A percentile compares a stretch with the other conserved stretches of the same genome.
phyloP scores from a whole-genome alignment of 2,888 invertebrate genomes.

The Drosophila cyrtoloma region DNA sequence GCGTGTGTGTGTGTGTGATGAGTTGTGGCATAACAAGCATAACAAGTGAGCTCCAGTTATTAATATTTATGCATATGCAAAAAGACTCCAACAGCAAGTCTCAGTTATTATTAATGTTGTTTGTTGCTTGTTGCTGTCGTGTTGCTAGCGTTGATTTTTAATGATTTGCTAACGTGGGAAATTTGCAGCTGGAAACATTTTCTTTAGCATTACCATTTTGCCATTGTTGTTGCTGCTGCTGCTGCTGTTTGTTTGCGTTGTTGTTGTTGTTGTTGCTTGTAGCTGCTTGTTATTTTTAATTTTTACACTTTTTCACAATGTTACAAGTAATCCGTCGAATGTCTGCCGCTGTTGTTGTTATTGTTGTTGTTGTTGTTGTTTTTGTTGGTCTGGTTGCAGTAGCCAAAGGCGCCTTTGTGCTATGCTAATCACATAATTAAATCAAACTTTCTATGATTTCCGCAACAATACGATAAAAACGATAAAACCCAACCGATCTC shows the following conservation, averaged over 20 bases:
- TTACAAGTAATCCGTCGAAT: constrained; percentile 56
- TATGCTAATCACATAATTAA: constrained; percentile 78
- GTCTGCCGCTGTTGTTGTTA: constrained; percentile 18
- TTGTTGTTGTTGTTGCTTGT: constrained; percentile 48
- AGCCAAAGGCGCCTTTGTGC: constrained; percentile 66
- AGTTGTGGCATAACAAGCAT: constrained; percentile 44
- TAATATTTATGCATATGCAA: constrained; percentile 53
- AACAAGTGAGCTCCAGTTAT: constrained; percentile 42
- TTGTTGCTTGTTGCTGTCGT: constrained; percentile 33
- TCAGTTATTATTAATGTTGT: constrained; percentile 31
- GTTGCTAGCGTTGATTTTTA: constrained; percentile 62
- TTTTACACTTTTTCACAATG: constrained; percentile 72
- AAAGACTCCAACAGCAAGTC: constrained; percentile 28
- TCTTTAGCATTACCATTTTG: constrained; percentile 65
- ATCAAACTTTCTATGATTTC: constrained; percentile 78
- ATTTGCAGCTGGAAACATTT: constrained; percentile 53
- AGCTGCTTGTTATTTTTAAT: constrained; percentile 74
- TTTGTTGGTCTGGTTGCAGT: constrained; percentile 7
- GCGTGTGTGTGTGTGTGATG: neutral
- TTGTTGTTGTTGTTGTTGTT: constrained; percentile 9
- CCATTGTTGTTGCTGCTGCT: constrained; percentile 49
- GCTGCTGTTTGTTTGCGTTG: constrained; percentile 27
- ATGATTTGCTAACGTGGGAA: constrained; percentile 78
- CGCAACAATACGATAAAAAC: constrained; percentile 36
- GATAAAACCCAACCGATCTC: neutral